Evolutionary conservation across 2,113 vertebrate species (phyloP).

Genomic region (Lophotis ruficrista): DNA sequence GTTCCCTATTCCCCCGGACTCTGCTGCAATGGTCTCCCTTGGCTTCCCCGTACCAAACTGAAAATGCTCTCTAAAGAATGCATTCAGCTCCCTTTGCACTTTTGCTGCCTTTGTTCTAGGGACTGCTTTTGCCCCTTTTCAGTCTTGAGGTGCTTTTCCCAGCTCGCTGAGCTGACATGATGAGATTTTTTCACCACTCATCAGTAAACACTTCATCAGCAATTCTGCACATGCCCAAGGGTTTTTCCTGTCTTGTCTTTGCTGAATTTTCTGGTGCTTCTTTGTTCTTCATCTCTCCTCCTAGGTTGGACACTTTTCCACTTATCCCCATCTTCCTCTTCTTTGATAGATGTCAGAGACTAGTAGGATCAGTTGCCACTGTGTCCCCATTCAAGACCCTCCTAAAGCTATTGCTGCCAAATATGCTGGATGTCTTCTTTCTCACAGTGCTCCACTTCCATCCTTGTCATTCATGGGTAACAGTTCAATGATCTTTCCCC

Average conservation of each 20-base stretch:
- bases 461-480: slow-evolving; percentile 71
- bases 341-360: slow-evolving; percentile 42
- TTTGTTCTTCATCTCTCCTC: slow-evolving; percentile 16
- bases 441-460: slow-evolving; percentile 8
- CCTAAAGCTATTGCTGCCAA: slow-evolving; percentile 47
- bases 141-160: slow-evolving; percentile 26
- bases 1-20: neutral
- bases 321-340: neutral
- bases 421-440: slow-evolving; percentile 15
- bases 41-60: neutral
- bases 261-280: slow-evolving; percentile 1
- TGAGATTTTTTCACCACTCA: slow-evolving; percentile 14
- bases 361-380: neutral
- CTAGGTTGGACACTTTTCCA: neutral
- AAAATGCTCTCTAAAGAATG: neutral
- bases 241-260: neutral
- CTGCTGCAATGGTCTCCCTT: neutral
- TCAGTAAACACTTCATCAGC: slow-evolving; percentile 45
- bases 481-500: slow-evolving; percentile 76
- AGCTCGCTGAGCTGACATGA: slow-evolving; percentile 8
- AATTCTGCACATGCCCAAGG: slow-evolving; percentile 29
- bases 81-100: neutral
- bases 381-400: neutral
- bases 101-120: neutral
- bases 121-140: neutral